Evolutionary conservation across 2,797 vertebrate genomes (phyloP).

Genomic region (Hipposideros larvatus): DNA sequence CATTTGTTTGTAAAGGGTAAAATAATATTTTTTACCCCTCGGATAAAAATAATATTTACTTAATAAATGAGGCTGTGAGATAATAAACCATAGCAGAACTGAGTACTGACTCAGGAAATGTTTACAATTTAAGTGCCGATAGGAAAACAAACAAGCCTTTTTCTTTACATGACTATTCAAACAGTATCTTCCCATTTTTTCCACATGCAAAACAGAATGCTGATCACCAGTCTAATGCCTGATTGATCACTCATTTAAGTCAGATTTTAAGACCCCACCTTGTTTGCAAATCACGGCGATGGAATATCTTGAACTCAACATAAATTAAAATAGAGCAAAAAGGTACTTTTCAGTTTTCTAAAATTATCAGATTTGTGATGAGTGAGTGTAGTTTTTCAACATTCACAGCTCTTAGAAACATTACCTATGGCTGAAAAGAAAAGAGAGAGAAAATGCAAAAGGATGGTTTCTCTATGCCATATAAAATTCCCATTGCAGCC

Average conservation of each 20-base stretch:
- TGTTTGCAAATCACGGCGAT: slow-evolving; percentile 21
- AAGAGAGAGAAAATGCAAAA: background rate
- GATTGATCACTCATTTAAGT: background rate
- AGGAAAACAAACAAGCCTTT: slow-evolving; percentile 7
- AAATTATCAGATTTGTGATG: slow-evolving; percentile 30
- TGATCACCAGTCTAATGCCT: background rate
- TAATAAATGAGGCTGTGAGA: slow-evolving; percentile 25
- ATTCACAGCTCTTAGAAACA: background rate
- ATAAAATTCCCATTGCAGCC: slow-evolving; percentile 48
- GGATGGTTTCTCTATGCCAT: background rate
- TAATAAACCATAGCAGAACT: background rate
- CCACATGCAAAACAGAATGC: background rate
- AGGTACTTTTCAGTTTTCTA: slow-evolving; percentile 39
- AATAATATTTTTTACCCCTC: no score
- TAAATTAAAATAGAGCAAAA: background rate
- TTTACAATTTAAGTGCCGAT: slow-evolving; percentile 11
- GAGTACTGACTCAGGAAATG: slow-evolving; percentile 9
- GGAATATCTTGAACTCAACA: slow-evolving; percentile 23
- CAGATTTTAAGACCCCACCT: slow-evolving; percentile 24
- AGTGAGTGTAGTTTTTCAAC: background rate
- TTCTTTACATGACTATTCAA: slow-evolving; percentile 3
- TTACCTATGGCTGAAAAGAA: slow-evolving; percentile 38
- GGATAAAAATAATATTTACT: background rate
- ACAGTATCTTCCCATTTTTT: background rate
- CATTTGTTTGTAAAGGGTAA: slow-evolving; percentile 23